Evolutionary conservation across 2,888 invertebrate species (phyloP), one percentile per base, ranked within the genome.

Genomic region (Sphaeridia pumilis): DNA sequence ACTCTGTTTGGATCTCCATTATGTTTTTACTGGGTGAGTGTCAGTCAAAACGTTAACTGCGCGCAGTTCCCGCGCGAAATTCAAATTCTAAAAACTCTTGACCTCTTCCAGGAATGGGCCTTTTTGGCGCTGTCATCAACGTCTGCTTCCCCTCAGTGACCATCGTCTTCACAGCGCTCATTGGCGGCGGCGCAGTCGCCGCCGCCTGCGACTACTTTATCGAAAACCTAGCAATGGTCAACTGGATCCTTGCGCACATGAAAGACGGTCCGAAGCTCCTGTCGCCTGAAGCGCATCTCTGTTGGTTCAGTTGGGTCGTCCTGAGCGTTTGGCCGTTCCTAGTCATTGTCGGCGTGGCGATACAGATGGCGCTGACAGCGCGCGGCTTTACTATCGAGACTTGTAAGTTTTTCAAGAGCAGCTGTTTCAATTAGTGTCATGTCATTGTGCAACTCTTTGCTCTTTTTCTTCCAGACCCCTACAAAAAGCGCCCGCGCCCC

Each of bases 141-240:
- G 61, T 63, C 14, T 63, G 63, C 48, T 63, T 58, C 46, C 61
- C 63, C 12, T 60, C 60, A 56, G 69, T 84, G 60, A 84, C 84
- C 36, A 79, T 85, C 65, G 71, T 84, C 54, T 83, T 83, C 31
- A 84, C 84, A 14, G 78, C 81, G 61, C 74, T 84, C n/a, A 82
- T 84, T 63, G 86, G 86, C 24, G 82, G 82, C 21, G 83, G 83
- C 5, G 76, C 84, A 52, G 76, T 84, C 61, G 77, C 82, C 10
- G 76, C 77, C 14, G 77, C 81, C 2, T 73, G 83, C 52, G 86
- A 86, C 71, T 85, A 84, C 69, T 83, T 83, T 70, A 76, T 84
- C 54, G 84, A 84, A 69, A 75, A 78, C 67, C 75, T 82, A 70
- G 72, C 78, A 66, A 79, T 82, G 76, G 75, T 73, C 56, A 52